Percentiles rank a stretch among this genome's conserved stretches.
Evolutionary conservation across 2,797 vertebrate species (phyloP).

Genomic region (Capromys pilorides): DNA sequence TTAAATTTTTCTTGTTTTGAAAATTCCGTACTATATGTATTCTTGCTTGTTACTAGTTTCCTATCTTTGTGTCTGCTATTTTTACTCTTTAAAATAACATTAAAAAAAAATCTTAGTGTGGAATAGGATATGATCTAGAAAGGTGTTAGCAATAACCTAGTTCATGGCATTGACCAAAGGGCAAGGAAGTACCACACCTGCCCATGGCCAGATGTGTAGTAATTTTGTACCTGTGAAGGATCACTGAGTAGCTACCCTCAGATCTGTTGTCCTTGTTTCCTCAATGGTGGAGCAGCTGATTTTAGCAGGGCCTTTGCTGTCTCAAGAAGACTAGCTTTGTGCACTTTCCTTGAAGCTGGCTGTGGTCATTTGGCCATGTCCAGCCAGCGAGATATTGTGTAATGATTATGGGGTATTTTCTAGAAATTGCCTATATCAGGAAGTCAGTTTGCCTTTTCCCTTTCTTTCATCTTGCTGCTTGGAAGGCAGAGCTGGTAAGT

Average conservation of each 20-base stretch:
- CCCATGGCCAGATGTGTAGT: neutral
- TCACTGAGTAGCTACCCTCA: neutral
- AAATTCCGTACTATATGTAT: too few relatives aligned
- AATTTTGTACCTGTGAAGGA: neutral
- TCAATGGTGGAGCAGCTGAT: neutral
- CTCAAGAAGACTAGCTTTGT: neutral
- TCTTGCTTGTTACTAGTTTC: too few relatives aligned
- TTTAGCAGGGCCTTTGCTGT: neutral
- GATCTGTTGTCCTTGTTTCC: neutral
- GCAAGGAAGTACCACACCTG: neutral
- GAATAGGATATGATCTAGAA: neutral
- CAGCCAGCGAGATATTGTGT: neutral
- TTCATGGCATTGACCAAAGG: neutral
- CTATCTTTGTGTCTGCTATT: too few relatives aligned
- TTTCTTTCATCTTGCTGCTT: neutral
- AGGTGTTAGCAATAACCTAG: neutral
- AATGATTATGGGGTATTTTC: neutral
- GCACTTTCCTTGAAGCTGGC: constrained; percentile 11
- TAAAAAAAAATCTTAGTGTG: too few relatives aligned
- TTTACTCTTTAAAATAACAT: too few relatives aligned
- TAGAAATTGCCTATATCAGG: neutral
- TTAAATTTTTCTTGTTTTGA: too few relatives aligned
- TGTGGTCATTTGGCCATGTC: neutral
- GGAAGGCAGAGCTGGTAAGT: neutral
- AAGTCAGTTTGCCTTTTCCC: neutral